Base-by-base conservation (phyloP, 2,113 vertebrate genomes). In the Thunnus thynnus region DNA sequence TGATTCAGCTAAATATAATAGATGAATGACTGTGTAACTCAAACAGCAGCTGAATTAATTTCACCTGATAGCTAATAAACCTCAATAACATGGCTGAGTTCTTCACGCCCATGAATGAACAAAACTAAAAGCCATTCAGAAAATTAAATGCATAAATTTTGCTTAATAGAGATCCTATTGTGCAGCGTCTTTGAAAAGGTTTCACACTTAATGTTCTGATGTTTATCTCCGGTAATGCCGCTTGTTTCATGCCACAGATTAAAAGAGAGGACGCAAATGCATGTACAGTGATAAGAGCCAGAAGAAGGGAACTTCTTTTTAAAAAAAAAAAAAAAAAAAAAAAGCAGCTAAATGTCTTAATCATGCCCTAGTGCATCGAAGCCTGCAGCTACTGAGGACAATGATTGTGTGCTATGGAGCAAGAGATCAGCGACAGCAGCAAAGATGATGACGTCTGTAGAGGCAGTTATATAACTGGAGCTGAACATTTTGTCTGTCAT, bases 401-500 rank as follows among this genome's bases (percentile, higher is more conserved):
- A 86, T 85, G 60, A 83, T 62, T 82, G 83, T 77, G 88, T 85
- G 80, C 86, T 88, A 71, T 76, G 83, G 89, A 89, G 89, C 86
- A 86, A 85, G 86, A 91, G 83, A 87, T 87, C 83, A 86, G 82
- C 77, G 63, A 77, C 88, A 86, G 90, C 86, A 82, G 86, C 67
- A 58, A 91, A 84, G 85, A 75, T 9, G 65, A 88, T 94, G 92
- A 94, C 91, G 91, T 92, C 73, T 77, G 88, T 88, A 41, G 66
- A 64, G 75, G 60, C 55, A 60, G 90, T 94, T 95, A 94, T 89
- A 95, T 95, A 95, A 95, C 90, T n/a, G 10, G 69, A 83, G 85
- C 87, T 92, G 92, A 94, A 94, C 92, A 92, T 92, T 92, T 93
- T 87, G 86, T 94, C 90, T 94, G 93, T 92, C 93, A 91, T 79